Conservation (phyloP, 2,888 invertebrate species). For the Netelia melanura region DNA sequence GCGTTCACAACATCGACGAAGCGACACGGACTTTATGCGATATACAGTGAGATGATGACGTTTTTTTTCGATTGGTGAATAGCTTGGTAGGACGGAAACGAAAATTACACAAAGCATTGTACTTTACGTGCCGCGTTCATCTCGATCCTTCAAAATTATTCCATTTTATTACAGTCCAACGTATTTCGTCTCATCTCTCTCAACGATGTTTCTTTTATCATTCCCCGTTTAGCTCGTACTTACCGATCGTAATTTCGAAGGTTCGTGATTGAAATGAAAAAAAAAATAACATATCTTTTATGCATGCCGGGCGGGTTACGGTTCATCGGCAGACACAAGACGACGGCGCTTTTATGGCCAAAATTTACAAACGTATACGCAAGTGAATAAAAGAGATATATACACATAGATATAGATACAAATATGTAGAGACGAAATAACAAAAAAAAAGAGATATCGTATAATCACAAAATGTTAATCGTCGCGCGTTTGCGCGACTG, state of each 20-base stretch:
- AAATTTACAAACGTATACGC: not conserved
- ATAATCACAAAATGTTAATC: constrained; percentile 53
- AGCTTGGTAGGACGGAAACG: no score
- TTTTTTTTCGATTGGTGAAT: not conserved
- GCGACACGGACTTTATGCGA: constrained; percentile 7
- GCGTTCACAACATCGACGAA: constrained; percentile 29
- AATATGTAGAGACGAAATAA: not conserved
- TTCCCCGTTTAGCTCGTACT: no score
- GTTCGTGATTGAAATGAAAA: not conserved
- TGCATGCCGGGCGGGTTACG: not conserved
- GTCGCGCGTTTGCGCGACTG: constrained; percentile 71
- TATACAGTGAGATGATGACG: not conserved
- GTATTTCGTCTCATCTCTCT: no score
- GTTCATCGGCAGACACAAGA: constrained; percentile 5
- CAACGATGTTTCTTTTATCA: no score
- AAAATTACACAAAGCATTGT: no score
- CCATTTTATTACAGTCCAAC: no score
- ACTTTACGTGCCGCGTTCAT: no score
- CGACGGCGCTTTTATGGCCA: constrained; percentile 6
- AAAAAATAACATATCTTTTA: not conserved
- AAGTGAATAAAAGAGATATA: constrained; percentile 34
- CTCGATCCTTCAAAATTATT: no score
- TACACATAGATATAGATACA: constrained; percentile 28
- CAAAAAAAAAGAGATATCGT: constrained; percentile 40
- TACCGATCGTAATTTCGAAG: not conserved